Evolutionary conservation across 2,888 invertebrate species (phyloP), one percentile per base, ranked within the genome.

Genomic region (Margaritifera margaritifera): DNA sequence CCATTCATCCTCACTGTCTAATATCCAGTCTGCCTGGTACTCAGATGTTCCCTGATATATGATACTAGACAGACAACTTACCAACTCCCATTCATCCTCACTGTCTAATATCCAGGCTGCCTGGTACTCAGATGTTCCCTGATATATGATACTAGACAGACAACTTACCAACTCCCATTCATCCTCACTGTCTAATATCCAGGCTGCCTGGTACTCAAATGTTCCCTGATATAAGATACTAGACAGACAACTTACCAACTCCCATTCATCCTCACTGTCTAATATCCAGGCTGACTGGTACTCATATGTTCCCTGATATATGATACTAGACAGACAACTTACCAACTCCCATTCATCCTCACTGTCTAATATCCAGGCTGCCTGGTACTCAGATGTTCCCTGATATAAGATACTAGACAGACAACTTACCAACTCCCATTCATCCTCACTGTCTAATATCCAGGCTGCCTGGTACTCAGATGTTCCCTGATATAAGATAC

Each of bases 341-440:
- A n/a, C n/a, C n/a, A n/a, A n/a, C n/a, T n/a, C 82, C 56, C 77
- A 92, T 3, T 90, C 92, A 57, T 92, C 92, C 8, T 91, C 89
- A 73, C 86, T 87, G 57, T 91, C 91, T 8, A 91, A 90, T 72
- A 92, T 91, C 92, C 92, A 92, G 60, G 97, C 95, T 4, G 98
- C 96, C 91, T 99, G 99, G 89, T 99, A 99, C 67, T 95, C 96
- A 4, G 98, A 98, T 91, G 96, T 98, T 50, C 99, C 99, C 90
- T 96, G n/a, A n/a, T n/a, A n/a, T n/a, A n/a, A n/a, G n/a, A n/a
- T n/a, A n/a, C n/a, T n/a, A n/a, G n/a, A n/a, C n/a, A n/a, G n/a
- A n/a, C n/a, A n/a, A n/a, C n/a, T n/a, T n/a, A n/a, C n/a, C n/a
- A n/a, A n/a, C n/a, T n/a, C 82, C 56, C 77, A 92, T 3, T 90